Percentiles rank a stretch among this genome's conserved stretches.
phyloP scores from a whole-genome alignment of 2,113 vertebrate species.

The Pelusios castaneus region DNA sequence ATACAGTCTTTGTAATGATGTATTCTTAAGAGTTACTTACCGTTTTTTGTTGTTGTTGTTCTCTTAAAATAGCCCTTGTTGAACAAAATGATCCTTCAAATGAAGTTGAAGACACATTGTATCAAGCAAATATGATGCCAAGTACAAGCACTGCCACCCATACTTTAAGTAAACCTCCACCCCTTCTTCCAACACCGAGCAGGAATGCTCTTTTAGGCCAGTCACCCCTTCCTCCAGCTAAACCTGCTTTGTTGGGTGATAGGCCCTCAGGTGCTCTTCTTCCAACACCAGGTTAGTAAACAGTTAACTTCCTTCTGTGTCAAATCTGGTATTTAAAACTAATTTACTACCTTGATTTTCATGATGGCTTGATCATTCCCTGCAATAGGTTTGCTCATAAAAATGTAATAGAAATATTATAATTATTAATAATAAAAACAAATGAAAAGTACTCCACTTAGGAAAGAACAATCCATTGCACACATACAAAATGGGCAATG shows the following conservation, averaged over 20 bases:
- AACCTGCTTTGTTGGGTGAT: slow-evolving; percentile 40
- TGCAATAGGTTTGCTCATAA: background rate
- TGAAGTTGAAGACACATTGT: background rate
- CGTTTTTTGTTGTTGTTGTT: background rate
- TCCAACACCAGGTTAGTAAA: slow-evolving; percentile 72
- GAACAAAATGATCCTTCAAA: background rate
- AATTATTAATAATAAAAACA: too few species aligned
- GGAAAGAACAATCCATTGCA: too few species aligned
- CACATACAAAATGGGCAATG: too few species aligned
- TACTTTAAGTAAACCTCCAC: slow-evolving; percentile 71
- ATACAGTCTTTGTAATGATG: background rate
- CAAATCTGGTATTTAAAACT: background rate
- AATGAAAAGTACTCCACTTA: too few species aligned
- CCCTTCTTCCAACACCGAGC: slow-evolving; percentile 75
- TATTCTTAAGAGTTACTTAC: background rate
- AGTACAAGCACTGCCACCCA: slow-evolving; percentile 11
- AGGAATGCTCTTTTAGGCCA: slow-evolving; percentile 1
- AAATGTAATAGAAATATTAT: slow-evolving; percentile 18
- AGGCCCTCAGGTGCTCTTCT: slow-evolving; percentile 42
- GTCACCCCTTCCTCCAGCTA: slow-evolving; percentile 35
- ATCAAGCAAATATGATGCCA: background rate
- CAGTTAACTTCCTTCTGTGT: background rate
- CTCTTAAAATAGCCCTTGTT: slow-evolving; percentile 3
- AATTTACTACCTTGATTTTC: background rate
- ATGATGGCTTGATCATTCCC: background rate